Base-by-base conservation (phyloP, 2,113 vertebrate genomes). In the Apodemus speciosus region DNA sequence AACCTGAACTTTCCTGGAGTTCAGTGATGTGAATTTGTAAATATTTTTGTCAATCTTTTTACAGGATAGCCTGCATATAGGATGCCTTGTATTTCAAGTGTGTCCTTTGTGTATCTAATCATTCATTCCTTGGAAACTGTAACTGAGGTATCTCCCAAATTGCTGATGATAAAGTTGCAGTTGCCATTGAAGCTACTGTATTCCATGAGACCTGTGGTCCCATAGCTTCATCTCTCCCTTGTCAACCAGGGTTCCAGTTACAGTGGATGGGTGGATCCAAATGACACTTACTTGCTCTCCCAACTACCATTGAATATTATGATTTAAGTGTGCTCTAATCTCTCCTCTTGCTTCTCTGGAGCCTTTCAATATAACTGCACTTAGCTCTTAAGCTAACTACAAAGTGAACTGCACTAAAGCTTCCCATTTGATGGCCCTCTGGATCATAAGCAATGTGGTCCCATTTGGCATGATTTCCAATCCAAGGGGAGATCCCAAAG, bases 391-490 rank as follows among this genome's bases (percentile, higher is more conserved):
- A 38, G 35, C 68, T 71, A 38, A 71, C 13, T 96, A 91, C 1
- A 91, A 97, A 30, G 92, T 85, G 80, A 96, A 95, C 93, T 93
- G 75, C 98, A 98, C 98, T 97, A 99, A 99, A 97, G 98, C 98
- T 98, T 99, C 98, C 98, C 69, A 98, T 99, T 98, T 98, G 98
- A 98, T 98, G 98, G 98, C 98, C 98, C 98, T 99, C 98, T 97
- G 98, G 98, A 18, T 99, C 99, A 99, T 99, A 99, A 99, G 99
- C 99, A 99, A 99, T 99, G 99, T 99, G 99, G 99, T 99, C 99
- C 99, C 99, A 99, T 99, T 99, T 99, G 99, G 99, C 99, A 99
- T 99, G 99, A 99, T 99, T 99, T 99, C 99, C 99, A 99, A 99
- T 99, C 99, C 99, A 66, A 66, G n/a, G 99, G 97, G 99, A 99